Evolutionary conservation across 2,797 vertebrate species (phyloP).

Genomic region (Syndactyla subalaris): DNA sequence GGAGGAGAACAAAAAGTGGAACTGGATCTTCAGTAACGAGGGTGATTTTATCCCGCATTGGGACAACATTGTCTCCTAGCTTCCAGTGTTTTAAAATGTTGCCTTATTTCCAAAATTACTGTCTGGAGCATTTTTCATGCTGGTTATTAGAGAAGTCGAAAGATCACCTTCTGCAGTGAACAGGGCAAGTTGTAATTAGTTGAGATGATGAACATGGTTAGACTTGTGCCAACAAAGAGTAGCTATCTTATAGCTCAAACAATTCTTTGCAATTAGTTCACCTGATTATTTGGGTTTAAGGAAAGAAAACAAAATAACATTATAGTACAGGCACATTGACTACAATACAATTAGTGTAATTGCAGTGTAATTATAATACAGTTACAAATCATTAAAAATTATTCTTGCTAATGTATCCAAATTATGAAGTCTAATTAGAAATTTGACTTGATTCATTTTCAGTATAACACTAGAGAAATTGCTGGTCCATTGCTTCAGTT

Average conservation of each 20-base stretch:
- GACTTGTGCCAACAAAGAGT: background rate
- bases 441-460: constrained; percentile 6
- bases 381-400: constrained; percentile 14
- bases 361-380: background rate
- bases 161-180: background rate
- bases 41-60: background rate
- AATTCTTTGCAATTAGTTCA: constrained; percentile 3
- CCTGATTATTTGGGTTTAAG: background rate
- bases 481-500: background rate
- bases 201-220: background rate
- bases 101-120: background rate
- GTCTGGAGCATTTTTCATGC: background rate
- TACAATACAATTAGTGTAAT: constrained; percentile 1
- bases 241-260: background rate
- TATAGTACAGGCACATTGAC: background rate
- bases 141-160: background rate
- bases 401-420: background rate
- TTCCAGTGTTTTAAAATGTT: background rate
- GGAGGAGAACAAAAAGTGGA: background rate
- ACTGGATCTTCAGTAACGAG: background rate
- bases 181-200: background rate
- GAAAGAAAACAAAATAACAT: background rate
- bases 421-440: background rate
- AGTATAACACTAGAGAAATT: background rate
- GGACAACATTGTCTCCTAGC: background rate